Evolutionary conservation across 2,888 invertebrate genomes (phyloP).

Genomic region (Nemotelus pantherinus): DNA sequence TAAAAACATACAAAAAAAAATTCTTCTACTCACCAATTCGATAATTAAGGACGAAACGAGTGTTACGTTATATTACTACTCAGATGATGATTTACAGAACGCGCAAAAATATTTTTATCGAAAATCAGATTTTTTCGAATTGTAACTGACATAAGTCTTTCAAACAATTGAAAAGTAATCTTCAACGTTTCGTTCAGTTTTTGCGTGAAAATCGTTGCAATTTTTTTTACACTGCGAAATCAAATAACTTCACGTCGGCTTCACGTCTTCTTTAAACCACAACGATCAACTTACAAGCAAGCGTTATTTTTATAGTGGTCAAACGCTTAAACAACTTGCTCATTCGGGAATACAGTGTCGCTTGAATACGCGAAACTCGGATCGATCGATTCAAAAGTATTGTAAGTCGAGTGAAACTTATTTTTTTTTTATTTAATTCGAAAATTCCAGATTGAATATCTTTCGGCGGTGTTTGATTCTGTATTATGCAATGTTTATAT

Average conservation of each 20-base stretch:
- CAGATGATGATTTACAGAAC: conserved; percentile 60
- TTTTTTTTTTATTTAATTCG: too few relatives aligned
- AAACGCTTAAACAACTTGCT: conserved; percentile 50
- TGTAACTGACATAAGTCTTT: conserved; percentile 64
- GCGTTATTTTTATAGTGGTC: conserved; percentile 25
- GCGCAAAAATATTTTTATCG: conserved; percentile 59
- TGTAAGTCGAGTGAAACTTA: too few relatives aligned
- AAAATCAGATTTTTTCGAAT: conserved; percentile 61
- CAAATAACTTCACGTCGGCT: conserved; percentile 13
- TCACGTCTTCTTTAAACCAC: conserved; percentile 18
- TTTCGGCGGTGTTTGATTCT: too few relatives aligned
- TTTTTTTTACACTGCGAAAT: neutral
- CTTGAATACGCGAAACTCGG: too few relatives aligned
- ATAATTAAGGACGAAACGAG: conserved; percentile 19
- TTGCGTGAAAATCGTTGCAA: conserved; percentile 25
- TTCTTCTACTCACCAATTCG: neutral
- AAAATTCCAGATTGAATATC: too few relatives aligned
- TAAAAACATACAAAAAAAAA: neutral
- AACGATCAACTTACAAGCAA: conserved; percentile 37
- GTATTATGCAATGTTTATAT: too few relatives aligned
- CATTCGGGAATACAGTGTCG: conserved; percentile 49
- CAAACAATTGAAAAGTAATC: conserved; percentile 51
- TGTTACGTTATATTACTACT: conserved; percentile 64
- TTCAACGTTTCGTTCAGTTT: conserved; percentile 29
- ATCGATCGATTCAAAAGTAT: too few relatives aligned